These are phyloP conservation scores for Tachyglossus aculeatus DNA, from an alignment of 2,797 vertebrate species.

Conservation along the genomic window DNA sequence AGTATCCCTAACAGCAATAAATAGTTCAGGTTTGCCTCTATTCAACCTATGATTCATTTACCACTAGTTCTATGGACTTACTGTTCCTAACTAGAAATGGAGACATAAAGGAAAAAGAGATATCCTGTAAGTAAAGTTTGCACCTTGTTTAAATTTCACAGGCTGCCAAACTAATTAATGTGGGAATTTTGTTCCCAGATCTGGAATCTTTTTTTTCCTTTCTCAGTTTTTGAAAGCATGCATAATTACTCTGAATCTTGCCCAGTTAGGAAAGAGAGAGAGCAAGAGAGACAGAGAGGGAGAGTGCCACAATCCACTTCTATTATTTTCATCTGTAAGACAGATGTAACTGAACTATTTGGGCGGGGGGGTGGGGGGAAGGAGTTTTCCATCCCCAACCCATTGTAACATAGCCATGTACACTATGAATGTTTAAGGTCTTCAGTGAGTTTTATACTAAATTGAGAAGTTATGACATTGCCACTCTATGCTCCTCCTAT, in stretches of 20 bases:
- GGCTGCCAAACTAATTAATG: conserved; percentile 7
- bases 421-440: not conserved
- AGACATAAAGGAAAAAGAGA: not conserved
- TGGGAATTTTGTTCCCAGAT: not conserved
- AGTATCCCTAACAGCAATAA: not conserved
- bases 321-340: conserved; percentile 17
- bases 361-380: not conserved
- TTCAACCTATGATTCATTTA: conserved; percentile 36
- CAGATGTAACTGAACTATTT: not conserved
- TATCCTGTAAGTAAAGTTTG: conserved; percentile 14
- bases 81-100: conserved; percentile 28
- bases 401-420: not conserved
- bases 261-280: not conserved
- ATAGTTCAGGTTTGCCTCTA: not conserved
- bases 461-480: no score
- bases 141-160: conserved; percentile 45
- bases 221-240: not conserved
- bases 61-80: conserved; percentile 33
- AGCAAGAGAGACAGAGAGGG: no score
- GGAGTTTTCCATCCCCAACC: not conserved
- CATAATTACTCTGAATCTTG: not conserved
- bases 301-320: not conserved
- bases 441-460: no score
- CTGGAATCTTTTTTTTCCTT: not conserved
- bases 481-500: no score